Base-by-base conservation (phyloP, 2,888 invertebrate genomes). In the Atrina japonica region DNA sequence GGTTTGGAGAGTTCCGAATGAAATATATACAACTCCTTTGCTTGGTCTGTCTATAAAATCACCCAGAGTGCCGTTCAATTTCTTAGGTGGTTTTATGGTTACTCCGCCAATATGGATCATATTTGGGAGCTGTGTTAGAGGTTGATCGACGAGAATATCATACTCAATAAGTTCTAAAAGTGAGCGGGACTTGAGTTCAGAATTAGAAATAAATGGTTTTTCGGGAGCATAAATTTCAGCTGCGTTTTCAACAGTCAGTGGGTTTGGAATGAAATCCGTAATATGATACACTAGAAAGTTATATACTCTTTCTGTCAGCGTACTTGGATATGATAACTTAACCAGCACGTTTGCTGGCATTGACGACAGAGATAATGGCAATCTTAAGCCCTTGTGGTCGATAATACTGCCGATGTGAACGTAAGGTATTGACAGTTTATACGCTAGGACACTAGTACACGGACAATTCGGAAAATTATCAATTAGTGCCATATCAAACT, bases 1-100 rank as follows among this genome's bases (percentile, higher is more conserved):
- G n/a, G 52, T 35, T 2, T 72, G 61, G 27, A 70, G 16, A 16
- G 71, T 70, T 14, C 82, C 83, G 43, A 83, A 83, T 1, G 80
- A 73, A 18, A 83, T 71, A 1, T 83, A 16, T 9, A 83, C 73
- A 1, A 75, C 77, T 1, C 81, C 82, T 3, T 76, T 16, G 21
- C 47, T 67, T 1, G 77, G 65, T 1, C 30, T 55, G 25, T 80
- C 64, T 52, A 78, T 65, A 35, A 83, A 76, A 1, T 60, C 21
- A 47, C 69, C 43, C n/a, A 79, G 49, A 7, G 77, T 68, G 7
- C 50, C 55, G 25, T 76, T 68, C 1, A 83, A 66, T 29, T 65
- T 59, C 21, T 67, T 63, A 0, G 73, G 59, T 3, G 76, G 60
- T 9, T 35, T 9, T 70, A 58, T 1, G 70, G 21, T 67, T 6